A percentile compares a stretch with the other conserved stretches of the same genome.
These are phyloP conservation scores for Melanotaenia parkinsoni DNA, from an alignment of 2,797 vertebrate genomes.

Conservation along the genomic window DNA sequence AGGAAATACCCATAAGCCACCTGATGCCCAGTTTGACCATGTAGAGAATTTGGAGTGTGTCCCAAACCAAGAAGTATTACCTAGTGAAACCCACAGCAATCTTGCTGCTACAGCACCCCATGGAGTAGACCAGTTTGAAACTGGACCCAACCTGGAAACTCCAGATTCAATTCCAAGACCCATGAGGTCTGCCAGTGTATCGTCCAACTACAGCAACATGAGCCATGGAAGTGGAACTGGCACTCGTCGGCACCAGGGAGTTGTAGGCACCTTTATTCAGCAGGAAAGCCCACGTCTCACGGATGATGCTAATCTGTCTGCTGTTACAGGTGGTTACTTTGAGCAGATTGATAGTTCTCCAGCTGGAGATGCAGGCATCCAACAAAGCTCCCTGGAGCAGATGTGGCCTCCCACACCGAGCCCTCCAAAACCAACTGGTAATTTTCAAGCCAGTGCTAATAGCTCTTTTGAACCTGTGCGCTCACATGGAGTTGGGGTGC, in stretches of 20 bases:
- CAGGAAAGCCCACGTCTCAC: constrained; percentile 92
- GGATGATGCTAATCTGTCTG: constrained; percentile 76
- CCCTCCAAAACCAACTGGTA: constrained; percentile 93
- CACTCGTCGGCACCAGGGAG: constrained; percentile 84
- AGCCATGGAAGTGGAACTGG: constrained; percentile 87
- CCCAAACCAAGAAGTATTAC: constrained; percentile 94
- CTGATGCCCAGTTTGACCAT: constrained; percentile 82
- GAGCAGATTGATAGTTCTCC: constrained; percentile 95
- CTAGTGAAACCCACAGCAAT: constrained; percentile 80
- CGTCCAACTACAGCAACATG: constrained; percentile 89
- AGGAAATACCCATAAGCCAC: constrained; percentile 43
- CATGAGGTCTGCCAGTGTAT: constrained; percentile 88
- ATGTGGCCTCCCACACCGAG: constrained; percentile 88
- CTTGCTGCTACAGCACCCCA: constrained; percentile 59
- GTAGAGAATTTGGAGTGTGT: constrained; percentile 94
- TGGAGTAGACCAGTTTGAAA: constrained; percentile 77
- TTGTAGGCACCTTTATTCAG: constrained; percentile 92
- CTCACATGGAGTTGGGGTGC: constrained; percentile 88
- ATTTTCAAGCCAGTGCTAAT: constrained; percentile 97
- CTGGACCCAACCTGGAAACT: constrained; percentile 89
- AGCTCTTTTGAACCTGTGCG: constrained; percentile 97
- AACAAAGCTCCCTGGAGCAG: constrained; percentile 63
- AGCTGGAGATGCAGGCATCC: constrained; percentile 72
- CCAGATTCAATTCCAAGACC: constrained; percentile 83
- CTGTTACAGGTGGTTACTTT: constrained; percentile 87